These are phyloP conservation scores for Tragelaphus scriptus DNA, from an alignment of 2,113 vertebrate species.

Conservation along the genomic window DNA sequence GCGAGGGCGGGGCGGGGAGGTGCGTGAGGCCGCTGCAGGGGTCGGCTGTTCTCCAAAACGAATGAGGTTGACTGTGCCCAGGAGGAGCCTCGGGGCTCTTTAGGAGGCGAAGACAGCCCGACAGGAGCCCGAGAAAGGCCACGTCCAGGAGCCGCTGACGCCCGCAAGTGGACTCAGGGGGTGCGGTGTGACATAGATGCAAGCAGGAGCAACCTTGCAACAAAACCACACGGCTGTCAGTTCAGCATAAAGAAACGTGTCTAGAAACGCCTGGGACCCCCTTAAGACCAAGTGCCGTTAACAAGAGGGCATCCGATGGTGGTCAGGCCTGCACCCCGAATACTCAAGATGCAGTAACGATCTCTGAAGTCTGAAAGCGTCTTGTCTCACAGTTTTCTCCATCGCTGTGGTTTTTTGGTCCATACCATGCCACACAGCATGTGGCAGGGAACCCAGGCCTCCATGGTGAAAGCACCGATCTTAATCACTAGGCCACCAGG, in stretches of 20 bases:
- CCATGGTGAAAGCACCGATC: fast-evolving
- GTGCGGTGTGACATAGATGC: fast-evolving
- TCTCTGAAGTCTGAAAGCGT: not conserved
- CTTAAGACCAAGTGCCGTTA: not conserved
- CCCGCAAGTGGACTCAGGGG: not conserved
- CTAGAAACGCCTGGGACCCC: too few relatives aligned
- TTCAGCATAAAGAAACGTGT: not conserved
- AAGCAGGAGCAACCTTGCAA: not conserved
- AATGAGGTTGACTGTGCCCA: not conserved
- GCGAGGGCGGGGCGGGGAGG: not conserved
- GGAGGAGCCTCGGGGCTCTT: not conserved
- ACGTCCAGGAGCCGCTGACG: not conserved
- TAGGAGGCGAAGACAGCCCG: not conserved
- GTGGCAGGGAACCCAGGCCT: not conserved
- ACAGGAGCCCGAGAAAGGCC: not conserved
- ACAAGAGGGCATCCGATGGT: too few relatives aligned
- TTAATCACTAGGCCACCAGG: not conserved
- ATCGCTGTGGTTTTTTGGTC: not conserved
- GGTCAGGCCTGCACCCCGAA: too few relatives aligned
- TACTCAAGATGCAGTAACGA: not conserved
- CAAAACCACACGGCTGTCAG: not conserved
- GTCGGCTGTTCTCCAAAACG: not conserved
- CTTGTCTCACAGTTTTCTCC: not conserved
- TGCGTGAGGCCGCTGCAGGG: not conserved
- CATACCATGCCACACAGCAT: not conserved